Conservation (phyloP, 2,797 vertebrate species). For the Lepus townsendii region DNA sequence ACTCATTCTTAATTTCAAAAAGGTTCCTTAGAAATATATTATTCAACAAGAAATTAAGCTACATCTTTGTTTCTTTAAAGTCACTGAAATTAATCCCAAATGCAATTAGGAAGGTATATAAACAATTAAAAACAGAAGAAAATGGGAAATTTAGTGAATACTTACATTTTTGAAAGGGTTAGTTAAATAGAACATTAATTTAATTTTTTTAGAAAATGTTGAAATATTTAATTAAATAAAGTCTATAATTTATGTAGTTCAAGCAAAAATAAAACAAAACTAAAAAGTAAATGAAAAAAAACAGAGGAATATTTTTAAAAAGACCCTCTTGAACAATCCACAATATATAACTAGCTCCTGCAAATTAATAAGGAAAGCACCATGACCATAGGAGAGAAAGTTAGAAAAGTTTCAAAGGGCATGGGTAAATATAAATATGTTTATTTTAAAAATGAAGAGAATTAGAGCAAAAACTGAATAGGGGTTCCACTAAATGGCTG, state of each 20-base stretch:
- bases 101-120: too few species aligned
- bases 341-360: not conserved
- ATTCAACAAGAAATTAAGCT: slow-evolving; percentile 45
- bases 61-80: not conserved
- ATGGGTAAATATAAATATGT: not conserved
- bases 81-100: not conserved
- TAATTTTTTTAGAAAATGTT: not conserved
- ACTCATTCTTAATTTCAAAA: not conserved
- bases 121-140: not conserved
- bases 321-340: not conserved
- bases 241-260: not conserved
- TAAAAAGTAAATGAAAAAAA: not conserved
- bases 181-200: not conserved
- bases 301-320: not conserved
- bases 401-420: not conserved
- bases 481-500: not conserved
- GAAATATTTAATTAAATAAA: not conserved
- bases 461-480: slow-evolving; percentile 11
- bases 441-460: slow-evolving; percentile 29
- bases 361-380: not conserved
- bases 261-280: slow-evolving; percentile 52
- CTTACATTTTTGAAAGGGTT: not conserved
- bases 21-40: not conserved
- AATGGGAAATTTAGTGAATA: not conserved
- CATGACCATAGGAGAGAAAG: not conserved